These are phyloP conservation scores for Albula glossodonta DNA, from an alignment of 2,113 vertebrate species.

Conservation along the genomic window DNA sequence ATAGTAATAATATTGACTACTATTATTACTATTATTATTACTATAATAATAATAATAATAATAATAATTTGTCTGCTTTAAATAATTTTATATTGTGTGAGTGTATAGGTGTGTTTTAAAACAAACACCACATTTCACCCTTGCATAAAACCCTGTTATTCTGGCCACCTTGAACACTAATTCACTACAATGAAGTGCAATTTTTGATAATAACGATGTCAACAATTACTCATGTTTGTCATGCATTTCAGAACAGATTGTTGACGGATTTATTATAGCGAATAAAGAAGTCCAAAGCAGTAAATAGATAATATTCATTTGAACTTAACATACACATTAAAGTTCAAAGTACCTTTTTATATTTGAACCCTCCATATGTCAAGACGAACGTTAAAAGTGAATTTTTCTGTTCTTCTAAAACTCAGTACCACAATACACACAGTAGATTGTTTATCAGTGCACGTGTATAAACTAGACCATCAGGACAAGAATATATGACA, in stretches of 20 bases:
- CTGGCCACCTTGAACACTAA: background rate
- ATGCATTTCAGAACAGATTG: background rate
- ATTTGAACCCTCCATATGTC: background rate
- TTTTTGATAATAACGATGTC: conserved; percentile 3
- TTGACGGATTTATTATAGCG: background rate
- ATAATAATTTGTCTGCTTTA: background rate
- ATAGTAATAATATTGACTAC: background rate
- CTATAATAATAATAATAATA: background rate
- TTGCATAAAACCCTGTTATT: background rate
- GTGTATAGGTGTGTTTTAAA: background rate
- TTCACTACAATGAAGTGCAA: background rate
- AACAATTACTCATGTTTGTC: background rate
- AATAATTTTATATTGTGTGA: background rate
- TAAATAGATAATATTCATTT: background rate
- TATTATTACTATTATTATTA: background rate
- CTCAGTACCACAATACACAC: background rate
- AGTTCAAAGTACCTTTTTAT: background rate
- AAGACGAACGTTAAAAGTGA: conserved; percentile 22
- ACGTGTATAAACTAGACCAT: background rate
- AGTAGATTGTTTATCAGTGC: background rate
- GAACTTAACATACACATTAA: background rate
- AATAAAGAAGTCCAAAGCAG: background rate
- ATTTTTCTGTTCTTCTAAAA: background rate
- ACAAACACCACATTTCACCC: conserved; percentile 6
- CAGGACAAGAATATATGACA: background rate